Evolutionary conservation across 2,113 vertebrate genomes (phyloP), one percentile per base, ranked within the genome.

Genomic region (Helogale parvula): DNA sequence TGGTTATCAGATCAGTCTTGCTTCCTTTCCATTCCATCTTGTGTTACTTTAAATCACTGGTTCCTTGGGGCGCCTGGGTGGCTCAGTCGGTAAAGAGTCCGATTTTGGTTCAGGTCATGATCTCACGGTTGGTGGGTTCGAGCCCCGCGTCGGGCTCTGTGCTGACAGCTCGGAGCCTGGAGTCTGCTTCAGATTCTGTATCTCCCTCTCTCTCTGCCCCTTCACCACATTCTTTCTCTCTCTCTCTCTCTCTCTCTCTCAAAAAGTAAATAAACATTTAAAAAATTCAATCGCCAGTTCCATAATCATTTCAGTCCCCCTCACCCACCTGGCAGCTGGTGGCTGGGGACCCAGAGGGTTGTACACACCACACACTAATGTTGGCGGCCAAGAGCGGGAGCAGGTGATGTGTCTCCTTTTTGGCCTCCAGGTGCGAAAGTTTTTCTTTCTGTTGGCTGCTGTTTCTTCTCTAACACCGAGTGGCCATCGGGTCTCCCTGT

Each of bases 301-400:
- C 4, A 7, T 19, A 50, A 21, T 52, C 12, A 77, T 68, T 85
- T 88, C n/a, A 25, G 38, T 52, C 47, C 13, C 41, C n/a, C 41
- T 50, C 8, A 1, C 2, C 25, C 5, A 60, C 29, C 29, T 47
- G 33, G 8, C 1, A 5, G 17, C 47, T 15, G 9, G 2, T 38
- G 7, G 2, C 35, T 84, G 84, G 38, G 83, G 74, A 45, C 10
- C 33, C 10, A 31, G 60, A 82, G 45, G 45, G 16, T 23, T 38
- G 15, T 13, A 4, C 0, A 29, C 25, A 15, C 3, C 54, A 54
- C 16, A 7, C 2, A 15, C 31, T 3, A 6, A 41, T 9, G 8
- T 6, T 14, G 7, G 71, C 10, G 6, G 16, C 45, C 41, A 33
- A 16, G 15, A 5, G 29, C 29, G 10, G 31, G 14, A 47, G 17